Conservation (phyloP, 1,140 invertebrate species). For the Apolygus lucorum region DNA sequence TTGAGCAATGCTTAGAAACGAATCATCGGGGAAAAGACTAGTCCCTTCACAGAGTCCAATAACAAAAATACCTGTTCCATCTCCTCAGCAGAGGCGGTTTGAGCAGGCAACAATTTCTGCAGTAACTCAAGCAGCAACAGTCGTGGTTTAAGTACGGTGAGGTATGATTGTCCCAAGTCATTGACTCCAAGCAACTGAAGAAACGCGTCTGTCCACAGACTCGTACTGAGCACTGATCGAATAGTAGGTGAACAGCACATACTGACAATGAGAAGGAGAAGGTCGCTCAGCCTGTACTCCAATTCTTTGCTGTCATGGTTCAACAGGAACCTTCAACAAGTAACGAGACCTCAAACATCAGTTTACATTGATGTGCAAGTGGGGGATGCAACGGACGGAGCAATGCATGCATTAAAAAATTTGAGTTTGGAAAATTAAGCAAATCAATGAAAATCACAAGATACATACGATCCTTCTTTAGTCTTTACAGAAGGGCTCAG, state of each 20-base stretch:
- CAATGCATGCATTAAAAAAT: too few relatives aligned
- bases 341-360: background rate
- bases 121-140: slow-evolving; percentile 22
- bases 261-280: slow-evolving; percentile 23
- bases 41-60: background rate
- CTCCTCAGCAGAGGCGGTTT: slow-evolving; percentile 15
- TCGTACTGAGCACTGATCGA: slow-evolving; percentile 19
- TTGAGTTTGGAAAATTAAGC: too few relatives aligned
- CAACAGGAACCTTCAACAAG: background rate
- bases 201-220: slow-evolving; percentile 22
- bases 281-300: slow-evolving; percentile 22
- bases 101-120: slow-evolving; percentile 20
- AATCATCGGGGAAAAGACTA: background rate
- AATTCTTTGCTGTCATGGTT: slow-evolving; percentile 7
- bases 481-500: slow-evolving; percentile 9
- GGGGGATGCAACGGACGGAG: too few relatives aligned
- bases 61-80: slow-evolving; percentile 23
- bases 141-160: slow-evolving; percentile 24
- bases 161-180: slow-evolving; percentile 5
- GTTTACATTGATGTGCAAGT: too few relatives aligned
- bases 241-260: slow-evolving; percentile 21
- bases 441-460: too few relatives aligned
- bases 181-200: slow-evolving; percentile 13
- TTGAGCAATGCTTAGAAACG: background rate
- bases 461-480: slow-evolving; percentile 1